Evolutionary conservation across 1,140 invertebrate genomes (phyloP).

Genomic region (Chelonus insularis): DNA sequence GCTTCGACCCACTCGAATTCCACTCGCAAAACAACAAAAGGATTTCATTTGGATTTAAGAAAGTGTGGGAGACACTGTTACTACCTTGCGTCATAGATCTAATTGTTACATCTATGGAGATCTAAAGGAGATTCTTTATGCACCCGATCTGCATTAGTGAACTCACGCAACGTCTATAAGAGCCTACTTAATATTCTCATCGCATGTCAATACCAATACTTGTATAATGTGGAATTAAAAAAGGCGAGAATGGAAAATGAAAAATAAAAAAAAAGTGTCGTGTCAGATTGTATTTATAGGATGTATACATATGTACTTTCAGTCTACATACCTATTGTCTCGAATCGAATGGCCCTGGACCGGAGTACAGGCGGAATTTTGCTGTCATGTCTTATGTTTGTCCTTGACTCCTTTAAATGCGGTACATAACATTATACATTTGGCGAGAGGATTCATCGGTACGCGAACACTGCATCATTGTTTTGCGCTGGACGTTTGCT

Average conservation of each 20-base stretch:
- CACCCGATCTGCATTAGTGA: neutral
- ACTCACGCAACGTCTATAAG: neutral
- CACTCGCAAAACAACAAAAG: conserved; percentile 4
- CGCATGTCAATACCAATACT: neutral
- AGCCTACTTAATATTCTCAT: neutral
- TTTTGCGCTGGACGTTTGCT: conserved; percentile 6
- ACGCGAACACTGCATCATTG: conserved; percentile 19
- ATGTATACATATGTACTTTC: conserved; percentile 1
- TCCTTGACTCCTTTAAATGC: conserved; percentile 29
- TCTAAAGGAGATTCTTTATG: neutral
- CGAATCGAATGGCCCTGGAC: conserved; percentile 19
- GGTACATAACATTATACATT: neutral
- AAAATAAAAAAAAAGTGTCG: neutral
- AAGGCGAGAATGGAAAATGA: neutral
- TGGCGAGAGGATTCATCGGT: conserved; percentile 10
- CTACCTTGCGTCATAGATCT: conserved; percentile 2
- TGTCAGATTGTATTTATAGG: conserved; percentile 1
- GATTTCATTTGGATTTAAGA: neutral
- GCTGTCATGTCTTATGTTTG: conserved; percentile 14
- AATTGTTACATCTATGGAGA: conserved; percentile 8
- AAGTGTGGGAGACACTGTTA: conserved; percentile 12
- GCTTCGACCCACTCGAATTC: conserved; percentile 31
- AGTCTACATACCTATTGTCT: conserved; percentile 20
- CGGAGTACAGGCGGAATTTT: conserved; percentile 16
- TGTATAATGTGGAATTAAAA: neutral